phyloP scores from a whole-genome alignment of 2,797 vertebrate genomes.

The Falco cherrug region DNA sequence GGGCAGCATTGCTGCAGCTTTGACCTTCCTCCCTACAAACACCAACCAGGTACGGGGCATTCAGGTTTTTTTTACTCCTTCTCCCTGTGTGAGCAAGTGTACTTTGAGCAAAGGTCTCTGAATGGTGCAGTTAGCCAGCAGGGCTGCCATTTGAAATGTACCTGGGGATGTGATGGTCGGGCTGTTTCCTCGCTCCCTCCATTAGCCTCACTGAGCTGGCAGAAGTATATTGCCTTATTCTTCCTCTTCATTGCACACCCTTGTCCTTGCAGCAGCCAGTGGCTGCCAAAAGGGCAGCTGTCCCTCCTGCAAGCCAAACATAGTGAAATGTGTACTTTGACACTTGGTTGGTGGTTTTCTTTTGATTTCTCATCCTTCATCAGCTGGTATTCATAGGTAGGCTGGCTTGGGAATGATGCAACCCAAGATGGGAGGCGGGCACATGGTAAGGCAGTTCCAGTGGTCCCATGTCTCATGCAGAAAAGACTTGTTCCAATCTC shows the following conservation, averaged over 20 bases:
- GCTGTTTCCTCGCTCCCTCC: neutral
- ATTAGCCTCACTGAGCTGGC: neutral
- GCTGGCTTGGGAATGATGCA: neutral
- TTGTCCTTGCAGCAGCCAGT: neutral
- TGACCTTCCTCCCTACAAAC: conserved; percentile 89
- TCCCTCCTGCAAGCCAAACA: neutral
- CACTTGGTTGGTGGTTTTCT: neutral
- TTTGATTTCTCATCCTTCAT: neutral
- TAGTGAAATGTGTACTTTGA: neutral
- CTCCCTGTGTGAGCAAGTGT: neutral
- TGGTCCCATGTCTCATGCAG: neutral
- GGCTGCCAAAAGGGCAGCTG: neutral
- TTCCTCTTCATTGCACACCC: neutral
- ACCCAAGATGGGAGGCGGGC: neutral
- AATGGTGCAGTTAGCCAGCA: accelerated
- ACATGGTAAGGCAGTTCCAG: neutral
- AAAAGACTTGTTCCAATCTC: neutral
- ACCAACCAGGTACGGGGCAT: conserved; percentile 82
- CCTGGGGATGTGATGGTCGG: neutral
- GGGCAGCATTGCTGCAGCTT: conserved; percentile 89
- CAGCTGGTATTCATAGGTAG: neutral
- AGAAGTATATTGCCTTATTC: neutral
- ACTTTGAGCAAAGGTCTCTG: neutral
- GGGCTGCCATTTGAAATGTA: neutral
- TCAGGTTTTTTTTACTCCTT: neutral